Evolutionary conservation across 1,140 invertebrate species (phyloP).

Genomic region (Harpegnathos saltator): DNA sequence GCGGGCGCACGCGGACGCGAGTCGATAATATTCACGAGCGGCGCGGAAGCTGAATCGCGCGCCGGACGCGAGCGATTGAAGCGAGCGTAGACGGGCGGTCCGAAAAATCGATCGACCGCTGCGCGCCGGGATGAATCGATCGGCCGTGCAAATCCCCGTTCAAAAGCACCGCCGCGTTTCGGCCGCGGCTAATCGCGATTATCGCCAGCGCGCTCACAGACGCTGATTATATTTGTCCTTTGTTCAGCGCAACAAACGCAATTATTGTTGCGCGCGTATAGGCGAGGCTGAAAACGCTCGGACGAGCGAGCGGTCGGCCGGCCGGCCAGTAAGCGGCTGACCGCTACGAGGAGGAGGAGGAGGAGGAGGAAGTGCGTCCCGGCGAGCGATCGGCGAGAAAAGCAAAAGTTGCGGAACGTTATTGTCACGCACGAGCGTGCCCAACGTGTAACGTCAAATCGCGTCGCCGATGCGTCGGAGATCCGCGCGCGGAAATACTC

Average conservation of each 20-base stretch:
- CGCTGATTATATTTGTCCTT: no score
- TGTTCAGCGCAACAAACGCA: no score
- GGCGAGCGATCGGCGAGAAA: neutral
- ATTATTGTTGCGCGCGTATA: no score
- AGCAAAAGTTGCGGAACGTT: neutral
- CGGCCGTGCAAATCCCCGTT: conserved; percentile 6
- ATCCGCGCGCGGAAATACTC: no score
- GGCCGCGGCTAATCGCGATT: neutral
- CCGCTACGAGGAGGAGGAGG: conserved; percentile 12
- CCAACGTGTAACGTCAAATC: conserved; percentile 1
- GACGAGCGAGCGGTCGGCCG: conserved; percentile 35
- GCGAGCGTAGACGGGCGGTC: conserved; percentile 44
- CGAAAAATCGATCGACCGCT: conserved; percentile 33
- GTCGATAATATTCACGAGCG: conserved; percentile 74
- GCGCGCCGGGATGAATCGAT: conserved; percentile 40
- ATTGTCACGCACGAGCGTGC: conserved; percentile 50
- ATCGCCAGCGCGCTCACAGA: no score
- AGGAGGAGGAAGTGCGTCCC: neutral
- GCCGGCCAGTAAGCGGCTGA: conserved; percentile 44
- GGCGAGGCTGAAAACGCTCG: conserved; percentile 45
- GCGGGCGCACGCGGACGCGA: conserved; percentile 74
- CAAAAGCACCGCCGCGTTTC: neutral
- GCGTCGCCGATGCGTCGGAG: neutral
- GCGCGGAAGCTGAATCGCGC: conserved; percentile 59
- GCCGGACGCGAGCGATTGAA: conserved; percentile 66